A percentile compares a stretch with the other conserved stretches of the same genome.
These are phyloP conservation scores for Pseudomyrmex sp. DNA, from an alignment of 1,140 invertebrate species.

Conservation along the genomic window DNA sequence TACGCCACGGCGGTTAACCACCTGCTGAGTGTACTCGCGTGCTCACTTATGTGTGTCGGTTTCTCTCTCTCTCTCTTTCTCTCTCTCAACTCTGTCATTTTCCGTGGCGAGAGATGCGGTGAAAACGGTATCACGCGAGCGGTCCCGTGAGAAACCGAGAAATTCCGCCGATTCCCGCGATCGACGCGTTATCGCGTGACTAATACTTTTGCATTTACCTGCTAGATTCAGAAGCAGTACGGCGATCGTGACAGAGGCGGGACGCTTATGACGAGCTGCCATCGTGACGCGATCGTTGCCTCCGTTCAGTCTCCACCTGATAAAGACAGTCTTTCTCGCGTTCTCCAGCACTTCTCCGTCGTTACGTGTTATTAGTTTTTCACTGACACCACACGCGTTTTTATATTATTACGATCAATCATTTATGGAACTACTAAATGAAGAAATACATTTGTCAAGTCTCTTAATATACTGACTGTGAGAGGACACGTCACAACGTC, in stretches of 20 bases:
- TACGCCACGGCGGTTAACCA: constrained; percentile 64
- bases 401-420: constrained; percentile 1
- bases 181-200: background rate
- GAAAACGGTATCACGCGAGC: constrained; percentile 48
- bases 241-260: constrained; percentile 63
- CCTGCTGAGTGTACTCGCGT: constrained; percentile 71
- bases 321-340: constrained; percentile 9
- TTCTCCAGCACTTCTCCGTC: background rate
- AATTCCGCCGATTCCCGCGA: constrained; percentile 22
- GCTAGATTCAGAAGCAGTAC: constrained; percentile 74
- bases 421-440: constrained; percentile 47
- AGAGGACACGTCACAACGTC: constrained; percentile 77
- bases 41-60: constrained; percentile 20
- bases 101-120: background rate
- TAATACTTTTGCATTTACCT: constrained; percentile 73
- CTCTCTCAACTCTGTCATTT: background rate
- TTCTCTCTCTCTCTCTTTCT: background rate
- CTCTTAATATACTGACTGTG: constrained; percentile 54
- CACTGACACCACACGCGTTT: constrained; percentile 68
- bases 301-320: constrained; percentile 54
- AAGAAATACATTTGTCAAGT: constrained; percentile 63
- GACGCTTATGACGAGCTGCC: constrained; percentile 74
- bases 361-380: background rate
- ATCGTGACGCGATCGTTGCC: constrained; percentile 69
- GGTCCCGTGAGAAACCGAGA: constrained; percentile 59